Percentiles rank a stretch among this genome's conserved stretches.
Evolutionary conservation across 2,888 invertebrate genomes (phyloP).

Genomic region (Cataglyphis livida): DNA sequence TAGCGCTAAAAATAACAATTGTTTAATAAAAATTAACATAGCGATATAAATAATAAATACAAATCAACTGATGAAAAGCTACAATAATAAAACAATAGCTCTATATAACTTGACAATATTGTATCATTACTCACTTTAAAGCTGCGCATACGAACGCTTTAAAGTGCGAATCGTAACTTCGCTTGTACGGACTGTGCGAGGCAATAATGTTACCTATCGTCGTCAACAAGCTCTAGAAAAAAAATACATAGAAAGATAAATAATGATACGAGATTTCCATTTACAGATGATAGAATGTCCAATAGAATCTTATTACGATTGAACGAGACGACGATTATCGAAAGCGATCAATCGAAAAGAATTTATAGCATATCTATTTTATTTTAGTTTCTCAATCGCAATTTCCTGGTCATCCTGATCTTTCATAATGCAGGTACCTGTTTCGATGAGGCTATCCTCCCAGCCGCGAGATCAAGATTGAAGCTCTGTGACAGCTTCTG

Average conservation of each 20-base stretch:
- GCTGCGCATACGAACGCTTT: constrained; percentile 99
- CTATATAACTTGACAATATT: not conserved
- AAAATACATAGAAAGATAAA: constrained; percentile 56
- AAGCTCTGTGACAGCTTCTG: constrained; percentile 98
- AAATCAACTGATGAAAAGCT: not conserved
- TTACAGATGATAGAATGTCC: not conserved
- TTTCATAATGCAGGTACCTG: constrained; percentile 85
- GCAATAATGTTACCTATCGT: constrained; percentile 97
- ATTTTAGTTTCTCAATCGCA: constrained; percentile 84
- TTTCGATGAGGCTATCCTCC: constrained; percentile 94
- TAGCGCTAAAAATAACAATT: constrained; percentile 88
- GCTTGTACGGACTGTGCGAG: constrained; percentile 96
- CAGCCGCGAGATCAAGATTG: constrained; percentile 96
- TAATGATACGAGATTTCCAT: constrained; percentile 10
- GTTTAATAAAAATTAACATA: constrained; percentile 55
- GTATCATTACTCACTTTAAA: constrained; percentile 91
- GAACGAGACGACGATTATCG: not conserved
- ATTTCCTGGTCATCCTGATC: not conserved
- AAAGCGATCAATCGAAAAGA: not conserved
- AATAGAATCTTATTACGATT: not conserved
- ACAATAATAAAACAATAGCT: no score
- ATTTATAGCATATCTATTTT: constrained; percentile 85
- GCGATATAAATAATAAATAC: not conserved
- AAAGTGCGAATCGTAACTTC: constrained; percentile 98
- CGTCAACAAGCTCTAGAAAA: constrained; percentile 92